Evolutionary conservation across 1,140 invertebrate genomes (phyloP), one percentile per base, ranked within the genome.

Genomic region (Lepidurus couesii): DNA sequence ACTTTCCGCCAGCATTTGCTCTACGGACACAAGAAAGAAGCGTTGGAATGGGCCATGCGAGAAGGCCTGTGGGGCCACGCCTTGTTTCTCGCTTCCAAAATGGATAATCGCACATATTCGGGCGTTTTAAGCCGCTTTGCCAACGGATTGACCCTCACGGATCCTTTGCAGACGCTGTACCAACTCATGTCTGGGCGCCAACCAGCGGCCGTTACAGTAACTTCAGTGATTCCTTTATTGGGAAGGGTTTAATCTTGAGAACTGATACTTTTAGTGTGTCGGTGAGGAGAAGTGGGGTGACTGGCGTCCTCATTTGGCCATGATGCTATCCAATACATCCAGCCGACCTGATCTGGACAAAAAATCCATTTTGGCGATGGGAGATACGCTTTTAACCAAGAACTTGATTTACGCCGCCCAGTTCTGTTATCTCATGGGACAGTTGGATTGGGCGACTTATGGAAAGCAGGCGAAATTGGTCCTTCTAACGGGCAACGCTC

Each of bases 301-400:
- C 84, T 98, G 96, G 97, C 88, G 95, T 77, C 94, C 95, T 26
- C 96, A 98, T 88, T 87, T 97, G 74, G 95, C 96, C 16, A 96
- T 98, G 90, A 91, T 98, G 80, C 88, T 98, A 42, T 93, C 95
- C 42, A 98, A 98, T 85, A 90, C 92, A 1, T 91, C 93, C 16
- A 85, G 89, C 1, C 90, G 90, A 81, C 90, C 91, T 4, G 93
- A 96, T 80, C 86, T 95, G 26, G 95, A 96, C 87, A 88, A 89
- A 53, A 92, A 92, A 83, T 91, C 93, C 16, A 94, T 98, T 77
- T 90, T 91, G 16, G 91, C 91, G 42, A 86, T 98, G 8, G 90
- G 89, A 13, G 89, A 90, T 82, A 88, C 89, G 34, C 83, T 90
- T 93, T 9, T 89, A 90, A 84, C 88, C 1, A 84, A 82, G 79